Conservation (phyloP, 2,113 vertebrate genomes). For the Amphiprion percula region DNA sequence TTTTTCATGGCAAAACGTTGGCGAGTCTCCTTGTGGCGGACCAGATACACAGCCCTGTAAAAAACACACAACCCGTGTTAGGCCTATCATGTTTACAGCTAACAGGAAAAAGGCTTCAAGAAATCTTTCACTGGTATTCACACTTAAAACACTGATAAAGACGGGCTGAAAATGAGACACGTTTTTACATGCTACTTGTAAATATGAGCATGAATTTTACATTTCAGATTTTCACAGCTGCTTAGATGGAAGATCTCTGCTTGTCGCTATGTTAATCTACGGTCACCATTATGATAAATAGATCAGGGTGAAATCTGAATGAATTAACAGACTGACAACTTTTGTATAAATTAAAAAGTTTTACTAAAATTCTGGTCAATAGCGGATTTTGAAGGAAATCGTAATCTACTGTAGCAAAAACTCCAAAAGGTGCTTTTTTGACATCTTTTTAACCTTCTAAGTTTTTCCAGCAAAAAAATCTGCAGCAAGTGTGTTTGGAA, state of each 20-base stretch:
- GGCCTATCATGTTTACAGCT: too few relatives aligned
- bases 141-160: background rate
- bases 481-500: background rate
- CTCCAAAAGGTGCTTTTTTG: background rate
- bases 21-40: conserved; percentile 93
- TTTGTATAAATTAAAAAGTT: too few relatives aligned
- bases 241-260: too few relatives aligned
- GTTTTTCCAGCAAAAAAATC: too few relatives aligned
- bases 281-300: too few relatives aligned
- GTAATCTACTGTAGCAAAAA: background rate
- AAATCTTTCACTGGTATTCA: background rate
- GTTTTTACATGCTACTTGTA: background rate
- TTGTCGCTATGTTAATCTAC: background rate
- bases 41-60: conserved; percentile 93
- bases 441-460: background rate
- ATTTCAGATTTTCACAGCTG: too few relatives aligned
- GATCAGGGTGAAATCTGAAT: too few relatives aligned
- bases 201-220: too few relatives aligned
- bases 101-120: background rate
- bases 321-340: too few relatives aligned
- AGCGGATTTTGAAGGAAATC: background rate
- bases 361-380: too few relatives aligned
- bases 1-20: conserved; percentile 99
- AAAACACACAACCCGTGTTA: conserved; percentile 20
- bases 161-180: background rate